Evolutionary conservation across 2,888 invertebrate genomes (phyloP).

Genomic region (Drosophila differens): DNA sequence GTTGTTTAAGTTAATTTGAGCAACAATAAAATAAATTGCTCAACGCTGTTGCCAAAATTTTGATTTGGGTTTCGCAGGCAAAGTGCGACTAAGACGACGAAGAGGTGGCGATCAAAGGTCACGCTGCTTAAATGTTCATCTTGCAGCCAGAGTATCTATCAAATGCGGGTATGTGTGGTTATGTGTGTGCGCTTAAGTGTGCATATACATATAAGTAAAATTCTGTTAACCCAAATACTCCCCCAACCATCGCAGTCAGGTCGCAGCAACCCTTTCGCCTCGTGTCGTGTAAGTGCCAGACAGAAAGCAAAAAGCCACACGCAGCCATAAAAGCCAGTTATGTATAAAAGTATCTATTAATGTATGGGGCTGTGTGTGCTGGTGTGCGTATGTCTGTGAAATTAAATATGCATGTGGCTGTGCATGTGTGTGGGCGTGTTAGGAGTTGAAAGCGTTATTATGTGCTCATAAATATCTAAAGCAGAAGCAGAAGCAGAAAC

Average conservation of each 20-base stretch:
- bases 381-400: constrained; percentile 14
- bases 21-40: constrained; percentile 63
- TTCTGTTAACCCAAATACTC: constrained; percentile 30
- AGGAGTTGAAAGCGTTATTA: constrained; percentile 54
- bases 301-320: constrained; percentile 37
- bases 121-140: constrained; percentile 47
- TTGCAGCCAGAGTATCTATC: constrained; percentile 51
- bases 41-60: constrained; percentile 50
- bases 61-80: constrained; percentile 51
- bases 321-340: constrained; percentile 48
- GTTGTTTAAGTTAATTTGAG: constrained; percentile 58
- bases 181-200: constrained; percentile 13
- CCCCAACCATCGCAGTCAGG: neutral
- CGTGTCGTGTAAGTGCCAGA: constrained; percentile 4
- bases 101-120: constrained; percentile 46
- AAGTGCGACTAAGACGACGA: neutral
- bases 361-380: constrained; percentile 3
- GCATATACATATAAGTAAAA: constrained; percentile 15
- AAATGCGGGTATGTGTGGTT: constrained; percentile 8
- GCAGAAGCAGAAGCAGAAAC: neutral
- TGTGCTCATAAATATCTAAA: constrained; percentile 55
- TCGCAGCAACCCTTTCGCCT: constrained; percentile 7
- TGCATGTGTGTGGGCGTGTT: constrained; percentile 23
- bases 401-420: constrained; percentile 45
- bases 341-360: constrained; percentile 51